Percentiles rank a stretch among this genome's conserved stretches.
phyloP scores from a whole-genome alignment of 2,888 invertebrate species.

The Acanthosoma haemorrhoidale region DNA sequence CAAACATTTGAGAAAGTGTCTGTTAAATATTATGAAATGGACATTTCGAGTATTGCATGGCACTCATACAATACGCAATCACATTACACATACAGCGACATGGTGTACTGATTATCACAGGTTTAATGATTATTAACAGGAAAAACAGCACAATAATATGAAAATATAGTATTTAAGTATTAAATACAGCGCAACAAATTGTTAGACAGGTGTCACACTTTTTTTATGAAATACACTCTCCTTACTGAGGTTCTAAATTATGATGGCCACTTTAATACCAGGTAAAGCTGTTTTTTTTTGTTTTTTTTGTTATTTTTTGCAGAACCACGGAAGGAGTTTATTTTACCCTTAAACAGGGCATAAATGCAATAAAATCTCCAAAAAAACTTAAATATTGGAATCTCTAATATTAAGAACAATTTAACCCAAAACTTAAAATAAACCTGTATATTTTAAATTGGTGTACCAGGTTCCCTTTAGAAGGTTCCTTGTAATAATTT shows the following conservation, averaged over 20 bases:
- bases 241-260: no score
- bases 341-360: no score
- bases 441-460: not conserved
- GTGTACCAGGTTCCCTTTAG: not conserved
- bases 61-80: not conserved
- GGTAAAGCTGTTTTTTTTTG: no score
- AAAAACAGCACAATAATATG: not conserved
- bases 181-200: no score
- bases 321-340: no score
- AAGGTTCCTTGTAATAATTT: not conserved
- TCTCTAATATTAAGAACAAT: not conserved
- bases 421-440: not conserved
- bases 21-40: not conserved
- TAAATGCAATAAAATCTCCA: no score
- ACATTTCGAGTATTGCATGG: not conserved
- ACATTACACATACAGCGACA: not conserved
- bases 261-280: no score
- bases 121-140: not conserved
- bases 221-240: no score
- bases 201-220: no score
- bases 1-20: not conserved
- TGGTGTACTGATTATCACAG: slow-evolving; percentile 21
- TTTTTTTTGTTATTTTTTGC: no score
- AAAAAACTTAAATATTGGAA: not conserved
- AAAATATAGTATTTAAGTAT: not conserved